Base-by-base conservation (phyloP, 2,888 invertebrate genomes). In the Sceliomorpha sp. region DNA sequence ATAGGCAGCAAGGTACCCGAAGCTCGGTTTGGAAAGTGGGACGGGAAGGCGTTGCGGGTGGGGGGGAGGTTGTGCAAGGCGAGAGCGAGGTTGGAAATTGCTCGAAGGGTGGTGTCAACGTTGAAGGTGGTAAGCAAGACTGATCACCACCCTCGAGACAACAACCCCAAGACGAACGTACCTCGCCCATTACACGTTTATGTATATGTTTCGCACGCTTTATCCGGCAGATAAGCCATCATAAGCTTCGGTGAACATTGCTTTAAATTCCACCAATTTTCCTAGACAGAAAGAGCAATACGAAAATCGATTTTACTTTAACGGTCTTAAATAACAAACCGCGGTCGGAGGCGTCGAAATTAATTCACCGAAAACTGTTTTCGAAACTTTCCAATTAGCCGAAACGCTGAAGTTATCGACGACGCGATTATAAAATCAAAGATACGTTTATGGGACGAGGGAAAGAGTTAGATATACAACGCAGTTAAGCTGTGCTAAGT, bases 71-170 rank as follows among this genome's bases (percentile, higher is more conserved):
- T 42, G 47, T 24, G 55, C 63, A 62, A 59, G 45, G 31, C 47
- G 51, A 66, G 42, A 72, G 71, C 68, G 63, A n/a, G n/a, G 75
- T 69, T 77, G 74, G 55, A 51, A 48, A 62, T 56, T 70, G 64
- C 59, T 70, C 60, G 70, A 69, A 44, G 42, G 72, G 79, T 80
- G 80, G 78, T 83, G 83, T 84, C 83, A 83, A 77, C 82, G 72
- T 50, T 64, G 58, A 42, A 71, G 69, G 45, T 66, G 73, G 77
- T 85, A 85, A 84, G 82, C 80, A 84, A 85, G 85, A 85, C 79
- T 80, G 78, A 85, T 85, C 78, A 81, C 84, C 75, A 66, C 68
- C 70, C 71, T 50, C 74, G 73, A 79, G 79, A 77, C 77, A 77
- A 76, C 75, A 72, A 62, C 58, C 48, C 68, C 51, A 68, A 63